Evolutionary conservation across 2,113 vertebrate genomes (phyloP), one percentile per base, ranked within the genome.

Genomic region (Chaenogobius annularis): DNA sequence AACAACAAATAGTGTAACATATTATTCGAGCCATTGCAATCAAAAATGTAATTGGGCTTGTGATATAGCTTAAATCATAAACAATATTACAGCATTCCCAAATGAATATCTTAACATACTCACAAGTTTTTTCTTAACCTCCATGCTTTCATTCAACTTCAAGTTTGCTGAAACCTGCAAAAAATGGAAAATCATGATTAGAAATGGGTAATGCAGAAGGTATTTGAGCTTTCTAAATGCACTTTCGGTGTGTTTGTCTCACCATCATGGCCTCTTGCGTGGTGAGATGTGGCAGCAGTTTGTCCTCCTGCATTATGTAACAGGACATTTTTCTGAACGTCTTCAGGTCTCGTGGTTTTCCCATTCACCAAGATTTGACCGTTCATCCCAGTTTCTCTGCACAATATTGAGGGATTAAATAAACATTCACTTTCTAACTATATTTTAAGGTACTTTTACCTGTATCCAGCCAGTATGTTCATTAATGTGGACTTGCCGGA

Each of bases 231-330:
- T 31, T 46, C 1, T 8, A 44, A 6, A n/a, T 44, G 4, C 40
- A 10, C 26, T 31, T 31, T 26, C 4, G 44, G 15, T 40, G 7
- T 66, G 40, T 46, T 9, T 65, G 10, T n/a, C 95, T 95, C 90
- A 99, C 97, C 97, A 98, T 98, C 98, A 99, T 98, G 74, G 98
- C 98, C 77, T 99, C 98, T 50, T 92, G 68, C 63, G 95, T 93
- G 0, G 96, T 98, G 83, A 99, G 95, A 79, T 98, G 95, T 0
- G 97, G 98, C 89, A 99, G 90, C 40, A 99, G 91, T 95, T 97
- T 95, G 91, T 99, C 97, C 0, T 99, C 96, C 89, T 99, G 98
- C 98, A 99, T 99, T 92, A 99, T 99, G 87, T 99, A 99, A 82
- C 98, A 99, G 37, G 97, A 99, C 98, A 99, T 97, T 90, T 99